phyloP scores from a whole-genome alignment of 2,113 vertebrate species.

The Hassar affinis region DNA sequence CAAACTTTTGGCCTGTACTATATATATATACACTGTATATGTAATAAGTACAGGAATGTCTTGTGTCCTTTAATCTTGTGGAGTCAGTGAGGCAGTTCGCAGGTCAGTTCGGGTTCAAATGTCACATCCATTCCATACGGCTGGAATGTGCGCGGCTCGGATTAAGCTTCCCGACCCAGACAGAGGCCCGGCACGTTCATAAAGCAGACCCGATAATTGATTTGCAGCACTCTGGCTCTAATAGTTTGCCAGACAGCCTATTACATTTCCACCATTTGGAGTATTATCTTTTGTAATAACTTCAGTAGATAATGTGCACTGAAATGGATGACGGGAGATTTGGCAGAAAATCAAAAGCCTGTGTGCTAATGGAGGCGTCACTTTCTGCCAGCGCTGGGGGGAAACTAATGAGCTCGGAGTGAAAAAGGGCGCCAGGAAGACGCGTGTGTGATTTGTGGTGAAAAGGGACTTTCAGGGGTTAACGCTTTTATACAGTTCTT shows the following conservation, averaged over 20 bases:
- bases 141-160: neutral
- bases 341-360: slow-evolving; percentile 38
- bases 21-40: no score
- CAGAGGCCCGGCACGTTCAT: neutral
- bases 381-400: neutral
- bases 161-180: neutral
- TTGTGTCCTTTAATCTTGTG: neutral
- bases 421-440: neutral
- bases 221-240: slow-evolving; percentile 4
- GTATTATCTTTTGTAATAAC: slow-evolving; percentile 51
- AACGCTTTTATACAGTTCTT: neutral
- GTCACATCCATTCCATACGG: neutral
- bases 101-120: neutral
- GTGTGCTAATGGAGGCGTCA: slow-evolving; percentile 12
- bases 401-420: neutral
- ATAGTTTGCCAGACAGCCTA: slow-evolving; percentile 14
- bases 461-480: slow-evolving; percentile 2
- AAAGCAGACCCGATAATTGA: slow-evolving; percentile 21
- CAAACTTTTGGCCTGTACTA: no score
- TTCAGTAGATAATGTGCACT: slow-evolving; percentile 45
- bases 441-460: neutral
- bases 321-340: slow-evolving; percentile 43
- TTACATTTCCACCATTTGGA: slow-evolving; percentile 33
- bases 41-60: neutral
- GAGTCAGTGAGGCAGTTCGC: neutral